Percentiles rank a stretch among this genome's conserved stretches.
These are phyloP conservation scores for Neopelma chrysocephalum DNA, from an alignment of 2,797 vertebrate species.

Conservation along the genomic window DNA sequence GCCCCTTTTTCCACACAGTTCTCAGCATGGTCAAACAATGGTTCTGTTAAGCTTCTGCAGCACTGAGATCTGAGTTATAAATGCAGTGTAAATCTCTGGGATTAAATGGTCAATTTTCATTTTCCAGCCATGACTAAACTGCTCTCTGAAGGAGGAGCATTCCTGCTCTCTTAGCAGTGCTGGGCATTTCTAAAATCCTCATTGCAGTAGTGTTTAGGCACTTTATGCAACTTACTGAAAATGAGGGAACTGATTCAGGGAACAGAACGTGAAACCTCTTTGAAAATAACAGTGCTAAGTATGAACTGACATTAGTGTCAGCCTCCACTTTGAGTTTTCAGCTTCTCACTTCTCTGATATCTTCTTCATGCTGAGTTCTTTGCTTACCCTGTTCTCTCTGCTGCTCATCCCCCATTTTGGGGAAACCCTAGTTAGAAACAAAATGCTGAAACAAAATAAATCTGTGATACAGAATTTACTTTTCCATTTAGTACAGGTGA, in stretches of 20 bases:
- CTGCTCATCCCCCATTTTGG: not conserved
- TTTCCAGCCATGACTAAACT: slow-evolving; percentile 62
- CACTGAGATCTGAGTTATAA: slow-evolving; percentile 54
- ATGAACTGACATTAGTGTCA: not conserved
- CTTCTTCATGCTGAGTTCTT: not conserved
- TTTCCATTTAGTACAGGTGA: slow-evolving; percentile 66
- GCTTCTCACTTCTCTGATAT: not conserved
- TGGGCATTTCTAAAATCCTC: slow-evolving; percentile 17
- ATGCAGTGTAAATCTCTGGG: slow-evolving; percentile 59
- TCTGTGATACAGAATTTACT: slow-evolving; percentile 37
- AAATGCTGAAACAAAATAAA: slow-evolving; percentile 25
- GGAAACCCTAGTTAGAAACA: slow-evolving; percentile 35
- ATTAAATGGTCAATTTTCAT: slow-evolving; percentile 65
- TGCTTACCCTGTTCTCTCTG: not conserved
- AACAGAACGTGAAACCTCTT: not conserved
- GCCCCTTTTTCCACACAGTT: not conserved
- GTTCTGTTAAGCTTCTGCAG: slow-evolving; percentile 18
- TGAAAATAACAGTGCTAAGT: not conserved
- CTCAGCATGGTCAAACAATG: not conserved
- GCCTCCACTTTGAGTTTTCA: not conserved
- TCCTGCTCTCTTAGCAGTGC: not conserved
- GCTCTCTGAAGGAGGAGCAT: slow-evolving; percentile 11
- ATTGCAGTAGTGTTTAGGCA: not conserved
- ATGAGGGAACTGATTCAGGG: not conserved
- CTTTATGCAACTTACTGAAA: not conserved